A percentile compares a stretch with the other conserved stretches of the same genome.
These are phyloP conservation scores for Meganola albula DNA, from an alignment of 2,888 invertebrate species.

Conservation along the genomic window DNA sequence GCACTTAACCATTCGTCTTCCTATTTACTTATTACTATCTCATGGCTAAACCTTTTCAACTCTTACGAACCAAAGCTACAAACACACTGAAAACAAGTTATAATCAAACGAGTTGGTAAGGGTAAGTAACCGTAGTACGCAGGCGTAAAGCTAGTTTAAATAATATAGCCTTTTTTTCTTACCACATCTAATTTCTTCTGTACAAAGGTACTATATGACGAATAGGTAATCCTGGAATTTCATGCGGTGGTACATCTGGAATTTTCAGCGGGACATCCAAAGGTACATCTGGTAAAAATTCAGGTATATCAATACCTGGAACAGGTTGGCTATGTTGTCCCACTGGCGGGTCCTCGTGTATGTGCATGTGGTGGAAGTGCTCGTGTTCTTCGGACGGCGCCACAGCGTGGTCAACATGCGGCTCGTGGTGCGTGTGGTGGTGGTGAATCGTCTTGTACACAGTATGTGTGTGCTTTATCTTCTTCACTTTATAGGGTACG, in stretches of 20 bases:
- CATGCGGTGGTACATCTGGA: conserved; percentile 39
- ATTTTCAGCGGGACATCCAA: conserved; percentile 42
- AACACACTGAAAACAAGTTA: no score
- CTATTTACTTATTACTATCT: no score
- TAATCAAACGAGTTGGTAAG: no score
- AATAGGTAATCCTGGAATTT: conserved; percentile 37
- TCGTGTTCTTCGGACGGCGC: conserved; percentile 63
- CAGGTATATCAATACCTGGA: conserved; percentile 58
- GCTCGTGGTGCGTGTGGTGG: conserved; percentile 62
- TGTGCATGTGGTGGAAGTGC: conserved; percentile 69
- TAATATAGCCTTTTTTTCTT: no score
- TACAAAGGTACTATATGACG: conserved; percentile 50
- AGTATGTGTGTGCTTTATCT: conserved; percentile 83
- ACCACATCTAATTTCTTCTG: conserved; percentile 39
- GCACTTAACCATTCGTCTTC: no score
- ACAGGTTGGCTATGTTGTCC: conserved; percentile 57
- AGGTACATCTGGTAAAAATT: conserved; percentile 60
- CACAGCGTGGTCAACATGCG: conserved; percentile 38
- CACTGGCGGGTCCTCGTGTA: conserved; percentile 46
- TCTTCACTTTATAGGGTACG: conserved; percentile 82
- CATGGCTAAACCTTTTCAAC: no score
- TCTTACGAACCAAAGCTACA: no score
- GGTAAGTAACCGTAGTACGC: no score
- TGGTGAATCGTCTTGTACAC: conserved; percentile 83
- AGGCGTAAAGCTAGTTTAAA: no score